phyloP scores from a whole-genome alignment of 37 sponge, comb jelly and placozoan genomes.

The Theonella swinhoei region DNA sequence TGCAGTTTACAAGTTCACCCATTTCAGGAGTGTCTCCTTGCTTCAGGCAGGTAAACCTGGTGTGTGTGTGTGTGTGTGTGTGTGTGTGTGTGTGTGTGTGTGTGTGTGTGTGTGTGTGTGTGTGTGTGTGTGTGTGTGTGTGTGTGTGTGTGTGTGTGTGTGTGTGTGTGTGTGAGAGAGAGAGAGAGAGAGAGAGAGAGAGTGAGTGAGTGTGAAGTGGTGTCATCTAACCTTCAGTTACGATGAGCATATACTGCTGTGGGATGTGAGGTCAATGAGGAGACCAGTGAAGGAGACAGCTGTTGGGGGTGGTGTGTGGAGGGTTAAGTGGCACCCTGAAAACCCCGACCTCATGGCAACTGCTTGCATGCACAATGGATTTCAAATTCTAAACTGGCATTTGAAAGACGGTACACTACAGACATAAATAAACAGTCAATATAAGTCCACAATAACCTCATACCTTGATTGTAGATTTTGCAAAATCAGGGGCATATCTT shows the following conservation, averaged over 20 bases:
- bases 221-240: too few species aligned
- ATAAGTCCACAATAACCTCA: too few species aligned
- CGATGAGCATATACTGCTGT: conserved; percentile 78
- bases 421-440: neutral
- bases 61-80: too few species aligned
- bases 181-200: too few species aligned
- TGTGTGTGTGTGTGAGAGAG: too few species aligned
- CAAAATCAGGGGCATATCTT: too few species aligned
- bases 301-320: conserved; percentile 95
- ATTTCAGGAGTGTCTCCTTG: conserved; percentile 26
- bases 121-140: too few species aligned
- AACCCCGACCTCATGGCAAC: conserved; percentile 39
- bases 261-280: conserved; percentile 71
- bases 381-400: conserved; percentile 37
- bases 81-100: too few species aligned
- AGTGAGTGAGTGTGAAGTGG: too few species aligned
- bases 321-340: conserved; percentile 80
- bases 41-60: conserved; percentile 74
- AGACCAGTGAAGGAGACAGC: conserved; percentile 48
- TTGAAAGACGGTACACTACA: neutral
- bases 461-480: neutral
- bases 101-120: too few species aligned
- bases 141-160: too few species aligned
- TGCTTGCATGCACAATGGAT: conserved; percentile 82
- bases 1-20: conserved; percentile 80